Evolutionary conservation across 2,888 invertebrate species (phyloP), one percentile per base, ranked within the genome.

Genomic region (Acronicta leporina): DNA sequence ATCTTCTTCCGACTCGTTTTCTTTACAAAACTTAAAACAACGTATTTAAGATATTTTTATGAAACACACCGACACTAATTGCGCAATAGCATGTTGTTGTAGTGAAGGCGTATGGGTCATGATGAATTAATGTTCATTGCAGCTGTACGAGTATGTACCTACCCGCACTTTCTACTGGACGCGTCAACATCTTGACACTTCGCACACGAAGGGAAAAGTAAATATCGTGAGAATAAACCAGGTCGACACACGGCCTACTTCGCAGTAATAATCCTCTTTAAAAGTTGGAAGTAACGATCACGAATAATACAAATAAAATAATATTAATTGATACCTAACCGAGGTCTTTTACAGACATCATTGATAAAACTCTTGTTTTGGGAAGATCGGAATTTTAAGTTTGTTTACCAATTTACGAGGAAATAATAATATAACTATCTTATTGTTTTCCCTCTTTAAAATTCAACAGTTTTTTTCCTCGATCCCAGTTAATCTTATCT

Each of bases 161-260:
- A 61, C 56, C 64, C 65, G 75, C 73, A 75, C 67, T 72, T 59
- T 68, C 63, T 65, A 69, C 61, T 65, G 76, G 75, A 80, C 75
- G 68, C 69, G 78, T 84, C 80, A 79, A 80, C 77, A 81, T 74
- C 79, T 82, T 77, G 80, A 78, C 79, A 81, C 72, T 67, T 68
- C 72, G 77, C 75, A 76, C 77, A 83, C 79, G 46, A 67, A 71
- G 64, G 75, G 72, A 62, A 82, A 77, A 77, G 86, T 80, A 89
- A 91, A 88, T 82, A 88, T 84, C 76, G 83, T 82, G 81, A 80
- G 75, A 75, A 71, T 67, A 57, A 75, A 87, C 81, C 84, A 81
- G 87, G 87, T 87, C 87, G 82, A 79, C 75, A 81, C 68, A 79
- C 77, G 88, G 69, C 88, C 91, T 88, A 88, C 83, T 88, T 91